phyloP scores from a whole-genome alignment of 2,888 invertebrate species.

The Acanthosepion pharaonis region DNA sequence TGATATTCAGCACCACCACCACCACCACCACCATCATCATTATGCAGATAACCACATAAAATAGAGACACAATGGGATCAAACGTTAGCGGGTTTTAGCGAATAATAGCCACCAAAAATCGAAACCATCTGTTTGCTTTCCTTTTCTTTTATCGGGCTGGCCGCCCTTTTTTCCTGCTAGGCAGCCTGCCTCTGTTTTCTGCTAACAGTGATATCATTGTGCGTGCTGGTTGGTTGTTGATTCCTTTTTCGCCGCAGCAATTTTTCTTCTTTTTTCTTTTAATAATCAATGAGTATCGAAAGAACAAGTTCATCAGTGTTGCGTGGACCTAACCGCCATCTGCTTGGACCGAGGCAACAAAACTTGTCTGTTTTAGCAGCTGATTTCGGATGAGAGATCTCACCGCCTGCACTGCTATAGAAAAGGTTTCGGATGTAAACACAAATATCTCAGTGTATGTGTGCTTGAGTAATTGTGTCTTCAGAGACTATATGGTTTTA shows the following conservation, averaged over 20 bases:
- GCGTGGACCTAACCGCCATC: neutral
- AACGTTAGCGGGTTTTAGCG: neutral
- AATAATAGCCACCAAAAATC: neutral
- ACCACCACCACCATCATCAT: neutral
- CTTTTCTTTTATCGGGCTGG: neutral
- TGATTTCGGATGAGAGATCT: neutral
- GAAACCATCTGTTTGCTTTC: conserved; percentile 1
- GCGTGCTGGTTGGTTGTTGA: neutral
- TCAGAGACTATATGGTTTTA: neutral
- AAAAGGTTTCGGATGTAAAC: neutral
- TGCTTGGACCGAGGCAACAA: neutral
- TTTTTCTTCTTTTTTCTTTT: neutral
- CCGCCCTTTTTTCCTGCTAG: neutral
- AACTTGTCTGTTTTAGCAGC: neutral
- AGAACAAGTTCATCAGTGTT: conserved; percentile 4
- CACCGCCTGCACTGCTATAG: neutral
- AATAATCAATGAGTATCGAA: conserved; percentile 6
- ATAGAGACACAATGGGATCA: neutral
- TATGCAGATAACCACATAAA: conserved; percentile 23
- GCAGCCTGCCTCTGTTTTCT: neutral
- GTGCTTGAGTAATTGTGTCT: neutral
- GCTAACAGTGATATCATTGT: neutral
- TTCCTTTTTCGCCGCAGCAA: neutral
- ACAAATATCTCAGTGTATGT: too few species aligned
- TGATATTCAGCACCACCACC: neutral